These are phyloP conservation scores for Tenthredo mesomela DNA, from an alignment of 2,888 invertebrate genomes.

Conservation along the genomic window DNA sequence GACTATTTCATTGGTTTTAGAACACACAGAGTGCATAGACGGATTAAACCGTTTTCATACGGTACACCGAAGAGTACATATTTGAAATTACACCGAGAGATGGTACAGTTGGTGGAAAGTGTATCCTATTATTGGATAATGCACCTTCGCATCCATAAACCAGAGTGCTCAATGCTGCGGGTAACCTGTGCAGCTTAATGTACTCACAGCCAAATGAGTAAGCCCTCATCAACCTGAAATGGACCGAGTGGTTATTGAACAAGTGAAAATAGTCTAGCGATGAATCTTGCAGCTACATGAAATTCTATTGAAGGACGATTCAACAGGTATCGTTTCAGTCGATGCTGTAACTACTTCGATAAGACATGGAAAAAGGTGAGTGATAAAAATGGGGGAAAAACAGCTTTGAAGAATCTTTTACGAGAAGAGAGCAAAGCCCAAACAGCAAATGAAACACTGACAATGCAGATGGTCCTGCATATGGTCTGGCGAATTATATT, in stretches of 20 bases:
- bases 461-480: not conserved
- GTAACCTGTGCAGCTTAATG: not conserved
- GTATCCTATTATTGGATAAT: not conserved
- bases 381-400: not conserved
- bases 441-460: not conserved
- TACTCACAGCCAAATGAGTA: not conserved
- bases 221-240: not conserved
- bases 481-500: not conserved
- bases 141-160: not conserved
- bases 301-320: not conserved
- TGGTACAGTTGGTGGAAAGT: not conserved
- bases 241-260: not conserved
- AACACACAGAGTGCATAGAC: not conserved
- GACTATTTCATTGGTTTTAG: not conserved
- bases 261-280: not conserved
- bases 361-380: not conserved
- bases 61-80: not conserved
- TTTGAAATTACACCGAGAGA: not conserved
- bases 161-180: not conserved
- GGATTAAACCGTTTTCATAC: not conserved
- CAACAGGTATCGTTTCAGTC: constrained; percentile 3
- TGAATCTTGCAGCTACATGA: not conserved
- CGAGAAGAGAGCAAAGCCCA: not conserved
- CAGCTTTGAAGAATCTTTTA: not conserved
- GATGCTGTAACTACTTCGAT: not conserved